These are phyloP conservation scores for Gymnoscopelus braueri DNA, from an alignment of 2,797 vertebrate genomes.

Conservation along the genomic window DNA sequence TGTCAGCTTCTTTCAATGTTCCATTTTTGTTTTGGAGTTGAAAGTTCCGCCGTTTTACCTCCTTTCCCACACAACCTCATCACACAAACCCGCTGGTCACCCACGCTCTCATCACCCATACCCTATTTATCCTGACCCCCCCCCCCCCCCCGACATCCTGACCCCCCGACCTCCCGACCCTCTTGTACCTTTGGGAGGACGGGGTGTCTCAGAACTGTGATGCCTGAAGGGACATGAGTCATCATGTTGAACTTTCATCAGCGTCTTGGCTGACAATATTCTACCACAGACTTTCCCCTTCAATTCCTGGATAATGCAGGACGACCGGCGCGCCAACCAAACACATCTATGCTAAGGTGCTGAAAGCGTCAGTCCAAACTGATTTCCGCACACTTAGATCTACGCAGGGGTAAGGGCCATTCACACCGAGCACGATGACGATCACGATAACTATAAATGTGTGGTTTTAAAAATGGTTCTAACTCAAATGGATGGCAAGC, in stretches of 20 bases:
- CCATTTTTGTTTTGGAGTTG: slow-evolving; percentile 18
- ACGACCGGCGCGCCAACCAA: too few relatives aligned
- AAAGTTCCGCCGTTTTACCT: not conserved
- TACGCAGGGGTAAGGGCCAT: too few relatives aligned
- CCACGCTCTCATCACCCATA: slow-evolving; percentile 53
- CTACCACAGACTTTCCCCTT: too few relatives aligned
- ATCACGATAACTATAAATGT: too few relatives aligned
- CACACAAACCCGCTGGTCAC: slow-evolving; percentile 40
- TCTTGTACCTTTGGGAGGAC: not conserved
- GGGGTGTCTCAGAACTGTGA: slow-evolving; percentile 15
- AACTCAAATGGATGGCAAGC: too few relatives aligned
- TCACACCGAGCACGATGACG: too few relatives aligned
- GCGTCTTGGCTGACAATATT: slow-evolving; percentile 29
- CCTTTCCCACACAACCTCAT: too few relatives aligned
- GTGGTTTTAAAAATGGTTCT: too few relatives aligned
- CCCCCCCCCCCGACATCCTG: slow-evolving; percentile 53
- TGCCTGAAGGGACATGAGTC: slow-evolving; percentile 58
- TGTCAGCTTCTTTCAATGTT: slow-evolving; percentile 18
- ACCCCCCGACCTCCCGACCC: slow-evolving; percentile 46
- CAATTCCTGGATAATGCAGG: too few relatives aligned
- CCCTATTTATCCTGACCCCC: slow-evolving; percentile 59
- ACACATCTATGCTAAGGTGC: too few relatives aligned
- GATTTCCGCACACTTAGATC: too few relatives aligned
- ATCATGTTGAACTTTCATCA: slow-evolving; percentile 45
- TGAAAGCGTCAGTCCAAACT: too few relatives aligned